Evolutionary conservation across 2,797 vertebrate genomes (phyloP).

Genomic region (Hemitrygon akajei): DNA sequence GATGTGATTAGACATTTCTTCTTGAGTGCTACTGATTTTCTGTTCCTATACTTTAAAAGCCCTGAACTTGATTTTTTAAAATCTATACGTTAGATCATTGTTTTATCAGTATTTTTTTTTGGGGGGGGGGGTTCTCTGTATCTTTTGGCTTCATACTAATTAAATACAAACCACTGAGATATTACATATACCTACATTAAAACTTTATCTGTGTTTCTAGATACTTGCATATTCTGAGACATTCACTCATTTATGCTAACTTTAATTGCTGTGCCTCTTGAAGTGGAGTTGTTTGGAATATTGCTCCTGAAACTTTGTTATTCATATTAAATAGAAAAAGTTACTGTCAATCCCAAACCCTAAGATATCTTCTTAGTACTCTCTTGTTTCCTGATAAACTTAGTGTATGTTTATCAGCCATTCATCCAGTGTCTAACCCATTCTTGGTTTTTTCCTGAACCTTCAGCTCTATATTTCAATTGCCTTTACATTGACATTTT

Average conservation of each 20-base stretch:
- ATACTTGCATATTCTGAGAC: background rate
- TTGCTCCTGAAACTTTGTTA: background rate
- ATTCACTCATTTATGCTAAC: background rate
- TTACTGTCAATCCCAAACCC: background rate
- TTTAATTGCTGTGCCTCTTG: background rate
- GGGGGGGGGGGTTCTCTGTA: background rate
- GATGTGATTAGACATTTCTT: background rate
- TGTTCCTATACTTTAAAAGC: background rate
- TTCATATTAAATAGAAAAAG: background rate
- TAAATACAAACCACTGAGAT: background rate
- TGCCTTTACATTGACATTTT: background rate
- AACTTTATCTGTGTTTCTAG: background rate
- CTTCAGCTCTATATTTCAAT: background rate
- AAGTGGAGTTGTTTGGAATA: background rate
- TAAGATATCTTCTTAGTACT: too few relatives aligned
- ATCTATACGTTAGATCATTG: background rate
- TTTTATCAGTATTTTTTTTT: background rate
- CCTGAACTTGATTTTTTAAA: too few relatives aligned
- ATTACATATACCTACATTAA: background rate
- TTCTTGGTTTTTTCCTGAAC: background rate
- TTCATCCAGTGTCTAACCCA: background rate
- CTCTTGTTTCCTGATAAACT: background rate
- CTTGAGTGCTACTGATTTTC: background rate
- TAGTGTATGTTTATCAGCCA: background rate
- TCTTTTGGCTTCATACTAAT: background rate